Base-by-base conservation (phyloP, 2,113 vertebrate genomes). In the Asarcornis scutulata region DNA sequence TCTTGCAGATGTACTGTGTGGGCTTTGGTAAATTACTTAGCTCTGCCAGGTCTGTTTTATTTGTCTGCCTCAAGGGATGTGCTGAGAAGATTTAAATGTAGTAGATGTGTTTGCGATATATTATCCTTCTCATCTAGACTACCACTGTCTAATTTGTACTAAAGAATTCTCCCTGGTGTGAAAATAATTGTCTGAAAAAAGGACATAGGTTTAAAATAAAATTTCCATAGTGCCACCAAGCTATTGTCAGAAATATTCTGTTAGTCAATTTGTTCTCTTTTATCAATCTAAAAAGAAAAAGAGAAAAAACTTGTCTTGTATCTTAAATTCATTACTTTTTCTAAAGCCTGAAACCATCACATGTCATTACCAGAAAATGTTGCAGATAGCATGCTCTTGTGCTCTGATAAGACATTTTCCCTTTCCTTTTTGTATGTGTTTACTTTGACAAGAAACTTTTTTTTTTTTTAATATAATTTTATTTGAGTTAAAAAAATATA, bases 1-100 rank as follows among this genome's bases (percentile, higher is more conserved):
- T 81, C 59, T 59, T 46, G 83, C 83, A 90, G 86, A 46, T 9
- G 13, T n/a, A 13, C 13, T 44, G 59, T 7, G 85, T 93, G 86
- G 92, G 83, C 27, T 88, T 77, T 93, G 94, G 85, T 75, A 97
- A 91, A 94, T 91, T 62, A 74, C 40, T 12, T 48, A 50, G 68
- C n/a, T 66, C 22, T 66, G 29, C 74, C 36, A 50, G 59, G 23
- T 69, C 68, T 42, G 27, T 50, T 53, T 71, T 64, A 11, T 25
- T 77, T 76, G 72, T 59, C 62, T 48, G 71, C 71, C 92, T 63
- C 56, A 60, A 52, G 86, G 64, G 75, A 60, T 66, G 3, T 5
- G 60, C 48, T 60, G 73, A 75, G 86, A 58, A 38, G 29, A 81
- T 78, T 72, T 56, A 82, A 44, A 91, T 48, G 77, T 52, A 78